Evolutionary conservation across 2,888 invertebrate species (phyloP).

Genomic region (Cremastinae sp.): DNA sequence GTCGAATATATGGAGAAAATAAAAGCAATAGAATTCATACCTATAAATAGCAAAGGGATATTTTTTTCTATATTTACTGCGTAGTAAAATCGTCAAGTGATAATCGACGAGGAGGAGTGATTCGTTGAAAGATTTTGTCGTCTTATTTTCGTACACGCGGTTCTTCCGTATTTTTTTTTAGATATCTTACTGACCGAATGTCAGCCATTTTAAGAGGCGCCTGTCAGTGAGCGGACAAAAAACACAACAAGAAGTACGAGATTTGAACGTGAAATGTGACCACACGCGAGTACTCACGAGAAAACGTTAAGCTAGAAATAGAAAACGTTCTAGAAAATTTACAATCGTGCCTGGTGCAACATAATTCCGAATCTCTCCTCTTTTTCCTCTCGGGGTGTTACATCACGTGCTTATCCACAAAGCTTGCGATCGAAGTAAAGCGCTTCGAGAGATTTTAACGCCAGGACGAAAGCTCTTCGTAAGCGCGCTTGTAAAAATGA

Average conservation of each 20-base stretch:
- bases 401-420: slow-evolving; percentile 72
- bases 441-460: slow-evolving; percentile 29
- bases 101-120: not conserved
- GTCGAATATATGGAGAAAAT: slow-evolving; percentile 9
- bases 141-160: too few species aligned
- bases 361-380: slow-evolving; percentile 46
- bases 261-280: not conserved
- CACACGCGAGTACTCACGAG: slow-evolving; percentile 25
- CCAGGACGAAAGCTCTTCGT: not conserved
- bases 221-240: not conserved
- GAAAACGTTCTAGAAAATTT: slow-evolving; percentile 73
- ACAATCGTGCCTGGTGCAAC: slow-evolving; percentile 49
- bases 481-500: not conserved
- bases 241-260: not conserved
- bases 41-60: not conserved
- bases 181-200: too few species aligned
- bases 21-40: slow-evolving; percentile 17
- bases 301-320: slow-evolving; percentile 69
- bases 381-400: slow-evolving; percentile 52
- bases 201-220: too few species aligned
- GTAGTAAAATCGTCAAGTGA: not conserved
- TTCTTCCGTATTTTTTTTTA: too few species aligned
- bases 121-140: slow-evolving; percentile 1
- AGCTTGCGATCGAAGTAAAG: slow-evolving; percentile 50
- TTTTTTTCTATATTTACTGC: not conserved